Percentiles rank a stretch among this genome's conserved stretches.
Evolutionary conservation across 2,113 vertebrate species (phyloP).

Genomic region (Heteronetta atricapilla): DNA sequence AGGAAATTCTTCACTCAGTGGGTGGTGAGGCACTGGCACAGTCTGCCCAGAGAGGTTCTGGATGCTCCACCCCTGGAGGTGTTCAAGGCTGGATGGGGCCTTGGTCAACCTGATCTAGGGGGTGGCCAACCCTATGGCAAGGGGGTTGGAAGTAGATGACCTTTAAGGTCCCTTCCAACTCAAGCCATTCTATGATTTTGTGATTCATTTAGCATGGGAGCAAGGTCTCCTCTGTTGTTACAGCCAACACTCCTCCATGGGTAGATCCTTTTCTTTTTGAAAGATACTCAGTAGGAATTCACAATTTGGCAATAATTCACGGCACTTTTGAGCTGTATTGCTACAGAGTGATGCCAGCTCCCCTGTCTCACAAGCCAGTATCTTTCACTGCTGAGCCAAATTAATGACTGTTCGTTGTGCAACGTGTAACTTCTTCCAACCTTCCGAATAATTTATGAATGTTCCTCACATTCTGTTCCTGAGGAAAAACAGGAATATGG

Average conservation of each 20-base stretch:
- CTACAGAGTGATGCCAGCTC: background rate
- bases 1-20: too few relatives aligned
- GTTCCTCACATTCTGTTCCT: background rate
- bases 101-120: too few relatives aligned
- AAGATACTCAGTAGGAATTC: background rate
- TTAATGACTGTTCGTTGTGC: background rate
- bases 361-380: background rate
- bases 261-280: background rate
- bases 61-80: too few relatives aligned
- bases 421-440: background rate
- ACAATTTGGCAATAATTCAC: background rate
- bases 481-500: background rate
- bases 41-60: too few relatives aligned
- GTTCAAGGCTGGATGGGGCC: too few relatives aligned
- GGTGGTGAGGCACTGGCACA: too few relatives aligned
- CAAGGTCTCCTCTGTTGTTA: background rate
- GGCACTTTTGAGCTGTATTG: background rate
- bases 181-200: too few relatives aligned
- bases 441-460: background rate
- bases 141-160: too few relatives aligned
- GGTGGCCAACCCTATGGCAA: too few relatives aligned
- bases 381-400: background rate
- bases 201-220: background rate
- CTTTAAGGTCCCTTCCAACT: too few relatives aligned
- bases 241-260: background rate